phyloP scores from a whole-genome alignment of 2,113 vertebrate species.

The Panthera leo region DNA sequence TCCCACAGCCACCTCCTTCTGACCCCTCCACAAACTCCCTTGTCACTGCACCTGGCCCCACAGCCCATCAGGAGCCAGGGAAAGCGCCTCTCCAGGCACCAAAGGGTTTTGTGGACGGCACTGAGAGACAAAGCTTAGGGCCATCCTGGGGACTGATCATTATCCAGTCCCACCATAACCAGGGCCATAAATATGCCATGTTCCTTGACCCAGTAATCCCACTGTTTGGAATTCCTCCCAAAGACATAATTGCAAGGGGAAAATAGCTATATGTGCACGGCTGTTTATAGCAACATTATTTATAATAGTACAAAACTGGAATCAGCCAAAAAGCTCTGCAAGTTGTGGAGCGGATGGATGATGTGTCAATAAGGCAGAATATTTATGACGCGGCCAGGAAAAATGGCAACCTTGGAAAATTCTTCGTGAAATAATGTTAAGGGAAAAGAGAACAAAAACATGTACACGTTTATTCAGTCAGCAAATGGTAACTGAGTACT shows the following conservation, averaged over 20 bases:
- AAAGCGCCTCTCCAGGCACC: neutral
- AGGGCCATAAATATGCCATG: slow-evolving; percentile 46
- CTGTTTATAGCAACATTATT: slow-evolving; percentile 71
- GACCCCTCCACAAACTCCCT: neutral
- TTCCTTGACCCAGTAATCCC: slow-evolving; percentile 57
- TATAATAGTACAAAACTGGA: neutral
- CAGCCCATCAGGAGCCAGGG: neutral
- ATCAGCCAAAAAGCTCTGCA: neutral
- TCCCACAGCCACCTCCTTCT: neutral
- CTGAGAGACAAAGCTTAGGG: neutral
- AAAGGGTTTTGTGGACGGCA: neutral
- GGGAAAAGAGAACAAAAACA: neutral
- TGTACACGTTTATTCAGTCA: accelerated
- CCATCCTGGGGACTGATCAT: neutral
- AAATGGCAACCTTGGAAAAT: neutral
- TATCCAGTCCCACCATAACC: neutral
- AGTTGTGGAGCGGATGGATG: neutral
- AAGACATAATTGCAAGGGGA: slow-evolving; percentile 45
- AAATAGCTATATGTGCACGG: slow-evolving; percentile 36
- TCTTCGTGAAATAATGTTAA: neutral
- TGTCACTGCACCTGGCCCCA: neutral
- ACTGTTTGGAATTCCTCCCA: slow-evolving; percentile 70
- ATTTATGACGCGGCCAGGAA: neutral
- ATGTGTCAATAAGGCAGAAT: neutral
- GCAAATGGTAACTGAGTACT: too few relatives aligned